A percentile compares a stretch with the other conserved stretches of the same genome.
These are phyloP conservation scores for Pomacea canaliculata DNA, from an alignment of 2,888 invertebrate species.

Conservation along the genomic window DNA sequence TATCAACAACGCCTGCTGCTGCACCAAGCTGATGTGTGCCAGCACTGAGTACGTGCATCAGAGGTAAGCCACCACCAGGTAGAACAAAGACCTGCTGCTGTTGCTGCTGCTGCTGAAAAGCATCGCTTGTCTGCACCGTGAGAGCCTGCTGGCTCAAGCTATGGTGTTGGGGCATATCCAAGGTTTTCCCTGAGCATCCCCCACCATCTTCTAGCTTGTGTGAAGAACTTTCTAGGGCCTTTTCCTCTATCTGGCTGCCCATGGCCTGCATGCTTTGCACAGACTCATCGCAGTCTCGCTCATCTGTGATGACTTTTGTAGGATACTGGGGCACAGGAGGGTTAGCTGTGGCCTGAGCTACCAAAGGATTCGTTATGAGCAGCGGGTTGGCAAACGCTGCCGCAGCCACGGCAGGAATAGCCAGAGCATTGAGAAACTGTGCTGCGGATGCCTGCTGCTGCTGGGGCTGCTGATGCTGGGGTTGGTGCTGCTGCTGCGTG, in stretches of 20 bases:
- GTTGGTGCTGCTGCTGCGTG: constrained; percentile 17
- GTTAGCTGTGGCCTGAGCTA: not conserved
- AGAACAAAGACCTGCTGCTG: constrained; percentile 20
- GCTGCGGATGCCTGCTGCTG: constrained; percentile 22
- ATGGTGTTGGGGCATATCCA: not conserved
- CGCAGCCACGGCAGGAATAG: constrained; percentile 22
- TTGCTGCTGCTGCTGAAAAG: constrained; percentile 16
- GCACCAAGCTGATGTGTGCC: constrained; percentile 30
- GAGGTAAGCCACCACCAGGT: constrained; percentile 13
- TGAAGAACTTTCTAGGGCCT: not conserved
- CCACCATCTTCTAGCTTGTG: not conserved
- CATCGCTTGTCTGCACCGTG: not conserved
- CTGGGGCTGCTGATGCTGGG: constrained; percentile 20
- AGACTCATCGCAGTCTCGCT: not conserved
- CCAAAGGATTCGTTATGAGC: constrained; percentile 19
- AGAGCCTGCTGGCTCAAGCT: not conserved
- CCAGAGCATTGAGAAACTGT: constrained; percentile 25
- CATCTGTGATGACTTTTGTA: not conserved
- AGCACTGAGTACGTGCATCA: constrained; percentile 37
- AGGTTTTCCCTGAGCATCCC: not conserved
- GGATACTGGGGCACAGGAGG: not conserved
- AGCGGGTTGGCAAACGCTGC: constrained; percentile 31
- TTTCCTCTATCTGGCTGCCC: not conserved
- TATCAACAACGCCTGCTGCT: constrained; percentile 28
- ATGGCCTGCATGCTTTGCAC: not conserved